phyloP scores from a whole-genome alignment of 2,797 vertebrate genomes.

The Ptychobarbus kaznakovi region DNA sequence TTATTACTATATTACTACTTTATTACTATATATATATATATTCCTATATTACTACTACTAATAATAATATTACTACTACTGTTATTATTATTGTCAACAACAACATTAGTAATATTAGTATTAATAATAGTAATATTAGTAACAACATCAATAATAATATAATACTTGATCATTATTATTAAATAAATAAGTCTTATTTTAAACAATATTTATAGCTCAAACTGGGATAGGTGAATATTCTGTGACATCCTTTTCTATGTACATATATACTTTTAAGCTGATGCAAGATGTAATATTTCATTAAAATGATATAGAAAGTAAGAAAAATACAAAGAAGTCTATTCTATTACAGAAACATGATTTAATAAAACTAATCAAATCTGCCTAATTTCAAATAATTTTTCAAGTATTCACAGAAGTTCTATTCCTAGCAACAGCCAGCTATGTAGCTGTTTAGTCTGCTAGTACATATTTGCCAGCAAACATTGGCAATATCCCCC shows the following conservation, averaged over 20 bases:
- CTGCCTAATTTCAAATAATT: background rate
- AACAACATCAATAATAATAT: no score
- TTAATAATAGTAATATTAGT: no score
- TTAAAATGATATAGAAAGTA: background rate
- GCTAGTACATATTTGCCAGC: constrained; percentile 25
- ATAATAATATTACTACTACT: no score
- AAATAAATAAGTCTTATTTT: background rate
- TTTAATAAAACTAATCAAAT: constrained; percentile 1
- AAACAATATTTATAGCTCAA: background rate
- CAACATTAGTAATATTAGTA: background rate
- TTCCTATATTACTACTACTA: no score
- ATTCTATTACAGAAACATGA: background rate
- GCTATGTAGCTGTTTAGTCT: constrained; percentile 9
- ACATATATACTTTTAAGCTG: background rate
- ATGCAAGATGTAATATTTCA: background rate
- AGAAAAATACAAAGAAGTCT: background rate
- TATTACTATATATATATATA: no score
- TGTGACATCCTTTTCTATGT: background rate
- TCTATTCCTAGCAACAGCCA: background rate
- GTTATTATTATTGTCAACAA: background rate
- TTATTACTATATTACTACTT: background rate
- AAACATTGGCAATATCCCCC: constrained; percentile 46
- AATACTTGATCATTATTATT: no score
- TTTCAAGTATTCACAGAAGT: background rate
- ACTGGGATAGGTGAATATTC: background rate